Percentiles rank a stretch among this genome's conserved stretches.
Evolutionary conservation across 1,140 invertebrate genomes (phyloP).

Genomic region (Ceratina australensis): DNA sequence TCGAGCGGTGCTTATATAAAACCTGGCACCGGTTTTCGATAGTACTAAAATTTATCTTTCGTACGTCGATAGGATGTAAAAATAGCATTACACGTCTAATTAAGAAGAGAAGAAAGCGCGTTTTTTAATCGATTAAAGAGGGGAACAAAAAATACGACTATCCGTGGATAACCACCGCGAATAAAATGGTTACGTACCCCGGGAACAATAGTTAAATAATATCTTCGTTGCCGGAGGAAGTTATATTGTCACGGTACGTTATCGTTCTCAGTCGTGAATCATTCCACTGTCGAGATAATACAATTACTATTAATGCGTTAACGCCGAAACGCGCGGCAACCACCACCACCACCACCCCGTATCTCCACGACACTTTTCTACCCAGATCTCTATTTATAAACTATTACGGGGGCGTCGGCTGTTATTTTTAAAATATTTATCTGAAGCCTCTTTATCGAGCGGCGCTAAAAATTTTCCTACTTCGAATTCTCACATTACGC

Average conservation of each 20-base stretch:
- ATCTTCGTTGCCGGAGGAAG: constrained; percentile 5
- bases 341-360: too few species aligned
- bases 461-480: too few species aligned
- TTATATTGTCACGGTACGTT: constrained; percentile 20
- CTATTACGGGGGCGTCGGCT: too few species aligned
- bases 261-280: constrained; percentile 10
- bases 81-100: not conserved
- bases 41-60: not conserved
- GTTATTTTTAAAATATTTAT: not conserved
- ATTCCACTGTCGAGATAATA: not conserved
- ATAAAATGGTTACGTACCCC: not conserved
- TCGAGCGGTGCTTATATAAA: not conserved
- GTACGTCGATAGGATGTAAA: not conserved
- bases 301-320: constrained; percentile 6
- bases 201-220: constrained; percentile 17
- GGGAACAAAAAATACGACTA: not conserved
- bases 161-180: not conserved
- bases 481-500: not conserved
- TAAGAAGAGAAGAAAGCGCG: not conserved
- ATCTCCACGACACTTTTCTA: constrained; percentile 9
- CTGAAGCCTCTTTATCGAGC: not conserved
- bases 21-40: not conserved
- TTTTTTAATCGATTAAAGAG: not conserved
- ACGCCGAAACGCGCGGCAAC: not conserved
- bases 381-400: constrained; percentile 22